A percentile compares a stretch with the other conserved stretches of the same genome.
phyloP scores from a whole-genome alignment of 2,797 vertebrate species.

The Enteromius trimaculatus region DNA sequence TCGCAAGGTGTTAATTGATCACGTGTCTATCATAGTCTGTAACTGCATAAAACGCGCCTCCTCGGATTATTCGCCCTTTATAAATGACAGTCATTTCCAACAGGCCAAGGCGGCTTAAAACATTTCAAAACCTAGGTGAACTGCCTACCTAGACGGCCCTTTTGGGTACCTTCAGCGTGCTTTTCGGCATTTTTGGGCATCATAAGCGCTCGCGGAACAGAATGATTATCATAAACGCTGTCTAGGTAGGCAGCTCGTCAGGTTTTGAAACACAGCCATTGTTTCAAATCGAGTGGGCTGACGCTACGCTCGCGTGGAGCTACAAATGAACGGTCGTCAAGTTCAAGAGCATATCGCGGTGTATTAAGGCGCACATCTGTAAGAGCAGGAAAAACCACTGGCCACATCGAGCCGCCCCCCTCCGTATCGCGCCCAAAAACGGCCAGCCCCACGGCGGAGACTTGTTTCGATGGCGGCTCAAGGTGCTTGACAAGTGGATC shows the following conservation, averaged over 20 bases:
- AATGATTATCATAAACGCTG: constrained; percentile 48
- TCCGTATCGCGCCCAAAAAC: constrained; percentile 9
- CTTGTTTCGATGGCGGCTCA: constrained; percentile 62
- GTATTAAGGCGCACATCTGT: constrained; percentile 73
- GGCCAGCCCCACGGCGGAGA: constrained; percentile 55
- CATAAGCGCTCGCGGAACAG: constrained; percentile 9
- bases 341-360: constrained; percentile 72
- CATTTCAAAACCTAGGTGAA: constrained; percentile 23
- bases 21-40: neutral
- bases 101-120: constrained; percentile 67
- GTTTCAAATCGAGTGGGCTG: constrained; percentile 29
- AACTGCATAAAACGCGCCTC: constrained; percentile 54
- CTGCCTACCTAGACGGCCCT: constrained; percentile 3
- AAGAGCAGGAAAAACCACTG: constrained; percentile 57
- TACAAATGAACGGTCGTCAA: constrained; percentile 64
- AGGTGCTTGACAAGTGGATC: constrained; percentile 67
- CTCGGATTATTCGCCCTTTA: constrained; percentile 60
- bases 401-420: constrained; percentile 28
- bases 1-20: constrained; percentile 29
- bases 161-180: neutral
- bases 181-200: neutral
- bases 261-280: constrained; percentile 51
- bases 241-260: constrained; percentile 23
- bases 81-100: constrained; percentile 60
- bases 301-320: constrained; percentile 35